Evolutionary conservation across 2,113 vertebrate species (phyloP).

Genomic region (Cnemophilus loriae): DNA sequence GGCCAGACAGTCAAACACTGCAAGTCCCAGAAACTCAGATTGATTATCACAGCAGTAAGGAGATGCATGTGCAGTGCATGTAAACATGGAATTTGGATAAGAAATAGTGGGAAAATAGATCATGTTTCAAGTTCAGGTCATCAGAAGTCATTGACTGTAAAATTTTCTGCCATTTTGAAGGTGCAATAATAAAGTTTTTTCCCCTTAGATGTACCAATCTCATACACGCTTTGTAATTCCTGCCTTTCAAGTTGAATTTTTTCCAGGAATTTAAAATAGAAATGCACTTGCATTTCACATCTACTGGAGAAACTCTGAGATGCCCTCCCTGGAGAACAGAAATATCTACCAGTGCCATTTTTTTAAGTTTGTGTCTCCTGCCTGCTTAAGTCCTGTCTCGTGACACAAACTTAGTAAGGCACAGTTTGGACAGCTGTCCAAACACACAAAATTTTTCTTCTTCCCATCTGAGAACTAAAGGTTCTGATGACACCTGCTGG

Average conservation of each 20-base stretch:
- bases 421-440: not conserved
- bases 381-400: not conserved
- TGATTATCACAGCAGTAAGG: not conserved
- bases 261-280: not conserved
- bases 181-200: not conserved
- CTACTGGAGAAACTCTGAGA: not conserved
- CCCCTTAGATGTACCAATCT: not conserved
- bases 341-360: not conserved
- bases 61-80: not conserved
- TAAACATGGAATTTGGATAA: not conserved
- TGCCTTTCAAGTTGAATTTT: not conserved
- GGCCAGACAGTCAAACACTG: not conserved
- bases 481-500: conserved; percentile 59
- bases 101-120: not conserved
- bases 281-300: not conserved
- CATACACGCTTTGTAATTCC: not conserved
- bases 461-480: not conserved
- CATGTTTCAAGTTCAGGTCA: not conserved
- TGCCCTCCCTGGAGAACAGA: not conserved
- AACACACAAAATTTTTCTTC: not conserved
- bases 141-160: not conserved
- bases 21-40: not conserved
- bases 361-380: not conserved
- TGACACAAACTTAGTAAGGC: not conserved
- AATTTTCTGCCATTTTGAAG: not conserved